Evolutionary conservation across 1,140 invertebrate species (phyloP).

Genomic region (Aphelinus atriplicis): DNA sequence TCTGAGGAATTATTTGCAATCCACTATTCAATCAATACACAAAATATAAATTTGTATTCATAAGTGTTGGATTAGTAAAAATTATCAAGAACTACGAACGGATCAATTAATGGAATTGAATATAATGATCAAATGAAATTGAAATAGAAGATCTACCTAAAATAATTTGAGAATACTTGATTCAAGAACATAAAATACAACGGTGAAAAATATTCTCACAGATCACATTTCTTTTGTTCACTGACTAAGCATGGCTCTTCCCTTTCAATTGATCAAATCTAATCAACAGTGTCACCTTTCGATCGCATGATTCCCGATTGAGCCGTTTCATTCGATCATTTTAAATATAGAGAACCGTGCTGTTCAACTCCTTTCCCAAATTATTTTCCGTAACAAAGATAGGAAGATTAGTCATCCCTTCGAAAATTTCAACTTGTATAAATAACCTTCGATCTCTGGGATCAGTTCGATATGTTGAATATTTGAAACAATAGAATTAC

Average conservation of each 20-base stretch:
- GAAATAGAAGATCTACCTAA: too few relatives aligned
- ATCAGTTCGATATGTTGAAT: constrained; percentile 60
- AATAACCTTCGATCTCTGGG: constrained; percentile 53
- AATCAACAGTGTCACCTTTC: constrained; percentile 9
- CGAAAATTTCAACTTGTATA: constrained; percentile 27
- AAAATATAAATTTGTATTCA: too few relatives aligned
- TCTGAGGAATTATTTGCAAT: too few relatives aligned
- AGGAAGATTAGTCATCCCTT: too few relatives aligned
- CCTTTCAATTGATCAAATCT: constrained; percentile 16
- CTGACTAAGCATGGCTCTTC: constrained; percentile 1
- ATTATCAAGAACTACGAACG: too few relatives aligned
- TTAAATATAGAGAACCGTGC: constrained; percentile 23
- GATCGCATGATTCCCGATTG: too few relatives aligned
- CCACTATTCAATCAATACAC: too few relatives aligned
- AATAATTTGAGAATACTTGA: constrained; percentile 8
- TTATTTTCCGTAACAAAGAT: too few relatives aligned
- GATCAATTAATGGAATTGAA: too few relatives aligned
- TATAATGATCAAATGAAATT: too few relatives aligned
- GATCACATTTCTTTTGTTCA: constrained; percentile 13
- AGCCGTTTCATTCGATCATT: neutral
- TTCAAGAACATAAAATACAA: constrained; percentile 19
- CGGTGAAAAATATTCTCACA: neutral
- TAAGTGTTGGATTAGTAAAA: too few relatives aligned
- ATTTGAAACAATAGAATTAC: constrained; percentile 18
- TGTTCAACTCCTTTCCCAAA: too few relatives aligned